A percentile compares a stretch with the other conserved stretches of the same genome.
Evolutionary conservation across 2,113 vertebrate species (phyloP).

Genomic region (Alethe diademata): DNA sequence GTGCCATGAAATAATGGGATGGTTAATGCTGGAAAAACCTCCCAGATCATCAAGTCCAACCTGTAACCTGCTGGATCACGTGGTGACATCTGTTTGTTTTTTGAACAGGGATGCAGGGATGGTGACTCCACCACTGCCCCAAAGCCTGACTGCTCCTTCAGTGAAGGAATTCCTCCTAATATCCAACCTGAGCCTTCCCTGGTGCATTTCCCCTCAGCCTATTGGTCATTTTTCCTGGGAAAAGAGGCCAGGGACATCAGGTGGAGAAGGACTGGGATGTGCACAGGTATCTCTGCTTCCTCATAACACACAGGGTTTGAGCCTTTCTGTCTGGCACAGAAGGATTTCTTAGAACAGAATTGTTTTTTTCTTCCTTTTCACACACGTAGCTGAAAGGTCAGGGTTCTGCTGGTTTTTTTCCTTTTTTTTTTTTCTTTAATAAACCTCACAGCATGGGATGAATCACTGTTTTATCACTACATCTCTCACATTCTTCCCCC

Average conservation of each 20-base stretch:
- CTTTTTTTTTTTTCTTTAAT: neutral
- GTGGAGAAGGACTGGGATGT: neutral
- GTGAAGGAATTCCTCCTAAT: neutral
- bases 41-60: neutral
- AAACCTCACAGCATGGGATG: neutral
- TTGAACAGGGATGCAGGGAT: neutral
- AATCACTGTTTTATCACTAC: neutral
- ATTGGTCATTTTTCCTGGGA: neutral
- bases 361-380: neutral
- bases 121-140: neutral
- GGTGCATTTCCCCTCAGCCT: rapidly evolving
- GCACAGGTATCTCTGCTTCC: neutral
- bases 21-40: neutral
- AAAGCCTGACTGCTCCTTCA: neutral
- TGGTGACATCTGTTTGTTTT: rapidly evolving
- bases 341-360: neutral
- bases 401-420: neutral
- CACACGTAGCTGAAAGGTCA: neutral
- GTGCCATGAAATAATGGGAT: neutral
- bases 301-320: neutral
- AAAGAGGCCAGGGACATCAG: neutral
- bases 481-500: neutral
- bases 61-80: rapidly evolving
- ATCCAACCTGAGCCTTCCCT: neutral
- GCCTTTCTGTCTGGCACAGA: neutral